Evolutionary conservation across 1,140 invertebrate genomes (phyloP), one percentile per base, ranked within the genome.

Genomic region (Ruditapes philippinarum): DNA sequence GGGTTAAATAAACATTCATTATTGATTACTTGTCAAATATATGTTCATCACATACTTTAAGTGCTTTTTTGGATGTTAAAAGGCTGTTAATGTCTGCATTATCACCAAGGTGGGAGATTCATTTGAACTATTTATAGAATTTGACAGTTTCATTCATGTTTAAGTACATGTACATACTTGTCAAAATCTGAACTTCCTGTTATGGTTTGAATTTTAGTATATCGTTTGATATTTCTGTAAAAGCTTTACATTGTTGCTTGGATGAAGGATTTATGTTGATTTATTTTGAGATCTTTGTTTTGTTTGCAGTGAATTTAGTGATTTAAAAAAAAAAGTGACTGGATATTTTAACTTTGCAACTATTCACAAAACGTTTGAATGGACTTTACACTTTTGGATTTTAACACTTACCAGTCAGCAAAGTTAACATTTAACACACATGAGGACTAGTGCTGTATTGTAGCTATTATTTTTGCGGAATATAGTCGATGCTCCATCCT

Each of bases 51-150:
- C 40, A 28, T 49, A 28, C 40, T 36, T 1, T 76, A 12, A 38
- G 17, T 36, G 28, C 28, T 7, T 14, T 78, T 78, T 78, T 51
- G 74, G 74, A 78, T 54, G 42, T 78, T 4, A 57, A 57, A 54
- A 42, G 3, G 36, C 19, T 17, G 36, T 68, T 84, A 45, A 36
- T 49, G 42, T 9, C 19, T 17, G 7, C 40, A 74, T 84, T 42
- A 42, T 5, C 42, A 25, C n/a, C n/a, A 45, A 84, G 65, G 17
- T 54, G 49, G 45, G 82, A 54, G 42, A 68, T 36, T 38, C 54
- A 68, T 88, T 88, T 88, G 76, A 88, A 79, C 85, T 88, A 88
- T 88, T 88, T 88, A 62, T 88, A 88, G 85, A 88, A 76, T 88
- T 68, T 80, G 74, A 88, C 74, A 76, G 45, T 79, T 76, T 88